These are phyloP conservation scores for Plectrocnemia conspersa DNA, from an alignment of 1,140 invertebrate species.

Conservation along the genomic window DNA sequence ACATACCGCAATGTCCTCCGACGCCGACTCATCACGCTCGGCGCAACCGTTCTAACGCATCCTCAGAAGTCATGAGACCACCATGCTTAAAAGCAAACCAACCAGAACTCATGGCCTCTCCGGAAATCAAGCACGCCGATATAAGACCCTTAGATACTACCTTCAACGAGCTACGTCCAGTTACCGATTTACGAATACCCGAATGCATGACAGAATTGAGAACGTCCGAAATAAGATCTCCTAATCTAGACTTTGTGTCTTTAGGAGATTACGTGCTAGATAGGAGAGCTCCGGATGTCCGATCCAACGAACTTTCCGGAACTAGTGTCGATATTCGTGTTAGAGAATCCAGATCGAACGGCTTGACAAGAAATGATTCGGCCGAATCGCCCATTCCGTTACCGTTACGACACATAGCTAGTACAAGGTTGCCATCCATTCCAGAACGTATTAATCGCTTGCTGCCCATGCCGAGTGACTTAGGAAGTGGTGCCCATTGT, in stretches of 20 bases:
- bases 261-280: conserved; percentile 34
- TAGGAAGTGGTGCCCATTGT: conserved; percentile 34
- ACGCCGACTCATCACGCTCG: conserved; percentile 78
- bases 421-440: conserved; percentile 69
- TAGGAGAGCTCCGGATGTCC: conserved; percentile 36
- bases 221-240: conserved; percentile 51
- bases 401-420: conserved; percentile 66
- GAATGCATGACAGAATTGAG: conserved; percentile 49
- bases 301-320: conserved; percentile 33
- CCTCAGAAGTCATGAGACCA: conserved; percentile 43
- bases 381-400: conserved; percentile 47
- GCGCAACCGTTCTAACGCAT: conserved; percentile 50
- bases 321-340: conserved; percentile 29
- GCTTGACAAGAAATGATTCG: conserved; percentile 34
- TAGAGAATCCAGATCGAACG: conserved; percentile 32
- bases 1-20: conserved; percentile 60
- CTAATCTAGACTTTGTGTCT: conserved; percentile 46
- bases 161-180: conserved; percentile 39
- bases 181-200: conserved; percentile 46
- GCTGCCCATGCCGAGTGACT: conserved; percentile 25
- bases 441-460: conserved; percentile 32
- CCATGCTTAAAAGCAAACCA: conserved; percentile 50
- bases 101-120: conserved; percentile 41
- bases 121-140: conserved; percentile 41
- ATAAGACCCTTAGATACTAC: conserved; percentile 37